Evolutionary conservation across 2,797 vertebrate genomes (phyloP).

Genomic region (Semaprochilodus insignis): DNA sequence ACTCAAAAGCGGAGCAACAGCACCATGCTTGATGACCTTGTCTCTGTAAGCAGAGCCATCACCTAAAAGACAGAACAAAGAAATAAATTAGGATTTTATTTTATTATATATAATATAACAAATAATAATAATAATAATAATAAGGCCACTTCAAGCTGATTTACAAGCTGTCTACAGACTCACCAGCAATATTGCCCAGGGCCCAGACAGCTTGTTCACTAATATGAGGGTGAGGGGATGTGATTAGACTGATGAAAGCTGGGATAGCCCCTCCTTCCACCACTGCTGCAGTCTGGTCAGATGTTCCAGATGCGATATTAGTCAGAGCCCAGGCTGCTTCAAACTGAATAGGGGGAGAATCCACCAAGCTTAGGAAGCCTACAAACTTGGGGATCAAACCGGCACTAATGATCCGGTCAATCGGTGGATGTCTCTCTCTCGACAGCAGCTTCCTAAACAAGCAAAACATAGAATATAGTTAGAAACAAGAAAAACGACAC

Average conservation of each 20-base stretch:
- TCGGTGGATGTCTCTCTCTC: constrained; percentile 94
- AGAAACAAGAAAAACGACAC: background rate
- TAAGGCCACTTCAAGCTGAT: background rate
- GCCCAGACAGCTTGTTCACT: constrained; percentile 98
- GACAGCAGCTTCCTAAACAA: constrained; percentile 91
- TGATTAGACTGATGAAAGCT: constrained; percentile 89
- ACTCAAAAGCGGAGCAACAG: constrained; percentile 85
- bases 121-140: too few species aligned
- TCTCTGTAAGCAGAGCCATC: constrained; percentile 93
- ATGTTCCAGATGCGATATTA: constrained; percentile 95
- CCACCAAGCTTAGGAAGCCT: constrained; percentile 81
- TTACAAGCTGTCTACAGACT: background rate
- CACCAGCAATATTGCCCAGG: constrained; percentile 96
- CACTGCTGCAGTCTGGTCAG: constrained; percentile 93
- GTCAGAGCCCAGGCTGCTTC: constrained; percentile 98
- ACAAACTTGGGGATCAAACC: constrained; percentile 94
- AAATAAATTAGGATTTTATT: background rate
- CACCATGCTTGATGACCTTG: constrained; percentile 93
- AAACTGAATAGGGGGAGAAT: constrained; percentile 92
- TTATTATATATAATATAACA: background rate
- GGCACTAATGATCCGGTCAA: constrained; percentile 89
- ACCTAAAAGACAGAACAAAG: constrained; percentile 73
- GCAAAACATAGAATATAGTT: background rate
- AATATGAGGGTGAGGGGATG: constrained; percentile 91
- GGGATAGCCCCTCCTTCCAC: constrained; percentile 92